Conservation (phyloP, 2,797 vertebrate species). For the Cacajao melanocephalus region DNA sequence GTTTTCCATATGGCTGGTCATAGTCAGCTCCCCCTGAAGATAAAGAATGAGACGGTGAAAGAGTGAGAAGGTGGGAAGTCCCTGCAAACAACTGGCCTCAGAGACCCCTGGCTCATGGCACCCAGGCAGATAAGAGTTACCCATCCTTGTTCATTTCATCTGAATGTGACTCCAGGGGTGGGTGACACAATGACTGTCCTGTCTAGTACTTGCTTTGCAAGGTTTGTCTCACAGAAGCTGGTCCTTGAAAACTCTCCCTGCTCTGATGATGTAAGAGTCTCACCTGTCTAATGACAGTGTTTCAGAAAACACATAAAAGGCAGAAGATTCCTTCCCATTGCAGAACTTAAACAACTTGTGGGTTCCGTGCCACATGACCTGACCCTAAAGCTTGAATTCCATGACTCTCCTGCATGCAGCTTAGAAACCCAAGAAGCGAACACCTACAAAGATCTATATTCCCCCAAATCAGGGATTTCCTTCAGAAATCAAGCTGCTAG, state of each 20-base stretch:
- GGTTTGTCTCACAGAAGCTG: not conserved
- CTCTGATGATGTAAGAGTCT: not conserved
- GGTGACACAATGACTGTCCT: not conserved
- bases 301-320: not conserved
- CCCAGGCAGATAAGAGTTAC: not conserved
- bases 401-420: not conserved
- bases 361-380: rapidly evolving
- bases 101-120: not conserved
- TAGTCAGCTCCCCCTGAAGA: conserved; percentile 93
- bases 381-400: not conserved
- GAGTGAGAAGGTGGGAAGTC: not conserved
- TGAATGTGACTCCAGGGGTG: not conserved
- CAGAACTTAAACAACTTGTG: not conserved
- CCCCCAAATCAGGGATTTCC: not conserved
- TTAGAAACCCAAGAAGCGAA: not conserved
- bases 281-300: not conserved
- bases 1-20: conserved; percentile 95
- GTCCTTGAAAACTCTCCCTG: not conserved
- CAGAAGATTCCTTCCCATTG: not conserved
- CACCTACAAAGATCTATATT: not conserved
- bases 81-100: not conserved
- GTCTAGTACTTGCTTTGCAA: not conserved
- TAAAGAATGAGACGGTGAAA: not conserved
- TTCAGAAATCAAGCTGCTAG: not conserved
- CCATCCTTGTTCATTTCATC: not conserved